A percentile compares a stretch with the other conserved stretches of the same genome.
Evolutionary conservation across 2,888 invertebrate species (phyloP).

Genomic region (Tachina lurida): DNA sequence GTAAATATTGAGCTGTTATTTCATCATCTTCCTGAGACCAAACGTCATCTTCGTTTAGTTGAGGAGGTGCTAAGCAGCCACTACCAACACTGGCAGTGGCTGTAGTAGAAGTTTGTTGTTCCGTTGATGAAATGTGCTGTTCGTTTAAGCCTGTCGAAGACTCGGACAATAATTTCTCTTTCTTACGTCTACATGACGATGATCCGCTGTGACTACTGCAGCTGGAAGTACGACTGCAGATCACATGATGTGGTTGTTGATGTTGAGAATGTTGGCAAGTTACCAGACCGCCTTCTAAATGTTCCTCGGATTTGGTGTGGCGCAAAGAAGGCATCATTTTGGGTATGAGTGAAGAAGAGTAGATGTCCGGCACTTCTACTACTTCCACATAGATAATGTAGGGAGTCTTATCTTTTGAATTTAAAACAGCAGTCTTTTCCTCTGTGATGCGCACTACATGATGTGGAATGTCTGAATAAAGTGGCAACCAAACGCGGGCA

Average conservation of each 20-base stretch:
- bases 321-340: slow-evolving; percentile 93
- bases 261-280: slow-evolving; percentile 67
- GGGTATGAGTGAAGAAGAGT: slow-evolving; percentile 93
- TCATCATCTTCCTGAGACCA: slow-evolving; percentile 99
- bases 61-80: slow-evolving; percentile 78
- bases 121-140: slow-evolving; percentile 4
- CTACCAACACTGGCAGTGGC: slow-evolving; percentile 71
- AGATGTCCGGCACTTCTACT: slow-evolving; percentile 91
- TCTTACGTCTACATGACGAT: slow-evolving; percentile 75
- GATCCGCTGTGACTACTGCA: slow-evolving; percentile 76
- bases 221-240: slow-evolving; percentile 79
- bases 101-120: slow-evolving; percentile 3
- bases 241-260: slow-evolving; percentile 72
- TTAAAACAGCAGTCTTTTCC: slow-evolving; percentile 98
- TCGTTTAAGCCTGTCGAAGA: slow-evolving; percentile 61
- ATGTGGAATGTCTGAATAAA: slow-evolving; percentile 93
- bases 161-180: slow-evolving; percentile 73
- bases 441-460: slow-evolving; percentile 98
- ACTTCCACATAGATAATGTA: slow-evolving; percentile 99
- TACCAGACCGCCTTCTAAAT: slow-evolving; percentile 84
- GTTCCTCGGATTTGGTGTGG: slow-evolving; percentile 97
- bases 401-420: slow-evolving; percentile 95
- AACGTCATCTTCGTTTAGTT: slow-evolving; percentile 86
- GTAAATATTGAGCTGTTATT: slow-evolving; percentile 89
- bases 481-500: slow-evolving; percentile 98